These are phyloP conservation scores for Ophioninae sp. DNA, from an alignment of 2,888 invertebrate species.

Conservation along the genomic window DNA sequence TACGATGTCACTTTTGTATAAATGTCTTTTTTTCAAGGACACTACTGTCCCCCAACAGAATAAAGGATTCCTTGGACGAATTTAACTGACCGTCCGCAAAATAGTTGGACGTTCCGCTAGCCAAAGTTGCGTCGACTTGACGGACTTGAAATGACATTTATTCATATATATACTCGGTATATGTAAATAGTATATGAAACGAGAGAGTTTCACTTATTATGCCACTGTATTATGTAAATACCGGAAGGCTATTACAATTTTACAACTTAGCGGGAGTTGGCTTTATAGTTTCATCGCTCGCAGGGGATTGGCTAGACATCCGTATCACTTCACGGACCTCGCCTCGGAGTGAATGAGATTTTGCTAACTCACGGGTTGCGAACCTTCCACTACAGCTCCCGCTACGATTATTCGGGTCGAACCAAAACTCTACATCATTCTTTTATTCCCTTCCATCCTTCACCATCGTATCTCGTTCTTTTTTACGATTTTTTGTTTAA, in stretches of 20 bases:
- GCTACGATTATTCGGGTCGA: conserved; percentile 52
- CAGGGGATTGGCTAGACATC: conserved; percentile 60
- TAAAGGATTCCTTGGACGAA: neutral
- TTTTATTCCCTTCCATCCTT: conserved; percentile 37
- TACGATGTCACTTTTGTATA: neutral
- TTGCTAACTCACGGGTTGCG: conserved; percentile 20
- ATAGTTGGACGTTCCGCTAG: neutral
- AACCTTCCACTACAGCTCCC: conserved; percentile 11
- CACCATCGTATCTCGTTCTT: conserved; percentile 32
- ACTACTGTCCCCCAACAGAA: neutral
- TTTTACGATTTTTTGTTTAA: conserved; percentile 18
- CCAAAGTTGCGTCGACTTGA: neutral
- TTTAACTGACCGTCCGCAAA: neutral
- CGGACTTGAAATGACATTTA: neutral
- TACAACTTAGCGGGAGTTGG: conserved; percentile 77
- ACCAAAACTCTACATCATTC: conserved; percentile 34
- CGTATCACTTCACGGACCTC: conserved; percentile 17
- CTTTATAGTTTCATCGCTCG: conserved; percentile 77
- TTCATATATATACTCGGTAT: neutral
- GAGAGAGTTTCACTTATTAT: conserved; percentile 77
- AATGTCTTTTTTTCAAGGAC: neutral
- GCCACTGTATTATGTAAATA: conserved; percentile 79
- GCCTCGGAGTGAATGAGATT: conserved; percentile 27
- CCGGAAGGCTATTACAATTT: conserved; percentile 79
- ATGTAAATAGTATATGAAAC: conserved; percentile 23